phyloP scores from a whole-genome alignment of 2,888 invertebrate genomes.

The Torymus tubicola region DNA sequence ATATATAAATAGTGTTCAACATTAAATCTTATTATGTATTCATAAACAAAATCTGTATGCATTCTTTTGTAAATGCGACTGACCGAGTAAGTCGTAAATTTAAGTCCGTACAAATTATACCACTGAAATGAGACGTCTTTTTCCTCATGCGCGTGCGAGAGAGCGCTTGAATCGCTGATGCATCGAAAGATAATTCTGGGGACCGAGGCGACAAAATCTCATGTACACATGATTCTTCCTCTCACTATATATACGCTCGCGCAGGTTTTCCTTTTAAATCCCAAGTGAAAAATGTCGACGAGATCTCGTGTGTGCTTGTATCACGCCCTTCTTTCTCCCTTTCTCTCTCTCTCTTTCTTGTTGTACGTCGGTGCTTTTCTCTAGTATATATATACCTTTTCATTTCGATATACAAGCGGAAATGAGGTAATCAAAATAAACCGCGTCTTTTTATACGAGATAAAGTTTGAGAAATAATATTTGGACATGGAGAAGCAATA shows the following conservation, averaged over 20 bases:
- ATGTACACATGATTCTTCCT: slow-evolving; percentile 68
- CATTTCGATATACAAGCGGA: neutral
- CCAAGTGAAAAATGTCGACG: neutral
- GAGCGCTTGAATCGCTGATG: no score
- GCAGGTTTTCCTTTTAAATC: neutral
- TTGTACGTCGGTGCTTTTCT: slow-evolving; percentile 17
- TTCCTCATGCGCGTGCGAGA: no score
- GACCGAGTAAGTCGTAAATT: no score
- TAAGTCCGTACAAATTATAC: no score
- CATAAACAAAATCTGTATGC: no score
- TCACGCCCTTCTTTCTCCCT: neutral
- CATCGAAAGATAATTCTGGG: slow-evolving; percentile 51
- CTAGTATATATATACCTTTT: neutral
- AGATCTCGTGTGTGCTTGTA: neutral
- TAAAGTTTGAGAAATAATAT: no score
- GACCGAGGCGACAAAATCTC: slow-evolving; percentile 60
- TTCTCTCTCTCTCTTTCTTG: neutral
- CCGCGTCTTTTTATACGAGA: no score
- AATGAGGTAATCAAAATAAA: neutral
- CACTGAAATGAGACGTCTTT: no score
- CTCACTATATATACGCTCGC: neutral
- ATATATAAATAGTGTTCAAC: no score
- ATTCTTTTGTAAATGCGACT: no score
- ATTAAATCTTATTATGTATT: no score
- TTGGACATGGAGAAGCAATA: no score